Conservation (phyloP, 1,140 invertebrate genomes). For the Habropoda laboriosa region DNA sequence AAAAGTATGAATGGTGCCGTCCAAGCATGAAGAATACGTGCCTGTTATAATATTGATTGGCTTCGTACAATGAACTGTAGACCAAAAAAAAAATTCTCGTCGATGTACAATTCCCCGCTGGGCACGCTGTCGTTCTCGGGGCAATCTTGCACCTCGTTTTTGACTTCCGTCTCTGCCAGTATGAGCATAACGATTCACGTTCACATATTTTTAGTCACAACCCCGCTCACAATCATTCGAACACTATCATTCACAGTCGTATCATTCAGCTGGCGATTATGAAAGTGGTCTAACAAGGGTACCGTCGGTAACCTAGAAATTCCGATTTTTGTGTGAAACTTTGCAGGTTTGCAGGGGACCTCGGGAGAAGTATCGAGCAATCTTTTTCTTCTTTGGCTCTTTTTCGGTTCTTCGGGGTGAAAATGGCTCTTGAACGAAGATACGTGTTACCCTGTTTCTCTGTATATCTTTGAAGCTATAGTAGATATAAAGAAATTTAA, state of each 20-base stretch:
- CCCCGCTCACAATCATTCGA: neutral
- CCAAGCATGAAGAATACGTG: constrained; percentile 59
- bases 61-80: constrained; percentile 76
- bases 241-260: neutral
- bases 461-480: too few species aligned
- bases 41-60: constrained; percentile 88
- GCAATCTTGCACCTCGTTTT: constrained; percentile 80
- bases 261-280: too few species aligned
- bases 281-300: too few species aligned
- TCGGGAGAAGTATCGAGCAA: too few species aligned
- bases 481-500: too few species aligned
- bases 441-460: too few species aligned
- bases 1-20: neutral
- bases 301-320: too few species aligned
- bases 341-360: too few species aligned
- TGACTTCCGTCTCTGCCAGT: constrained; percentile 78
- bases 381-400: too few species aligned
- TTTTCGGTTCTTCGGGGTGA: too few species aligned
- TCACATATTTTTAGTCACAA: constrained; percentile 1
- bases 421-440: too few species aligned
- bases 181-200: constrained; percentile 26
- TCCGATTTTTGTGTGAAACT: too few species aligned
- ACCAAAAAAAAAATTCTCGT: constrained; percentile 80
- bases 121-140: constrained; percentile 79
- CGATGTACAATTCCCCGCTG: constrained; percentile 78